Evolutionary conservation across 2,888 invertebrate genomes (phyloP).

Genomic region (Parnassius orleans): DNA sequence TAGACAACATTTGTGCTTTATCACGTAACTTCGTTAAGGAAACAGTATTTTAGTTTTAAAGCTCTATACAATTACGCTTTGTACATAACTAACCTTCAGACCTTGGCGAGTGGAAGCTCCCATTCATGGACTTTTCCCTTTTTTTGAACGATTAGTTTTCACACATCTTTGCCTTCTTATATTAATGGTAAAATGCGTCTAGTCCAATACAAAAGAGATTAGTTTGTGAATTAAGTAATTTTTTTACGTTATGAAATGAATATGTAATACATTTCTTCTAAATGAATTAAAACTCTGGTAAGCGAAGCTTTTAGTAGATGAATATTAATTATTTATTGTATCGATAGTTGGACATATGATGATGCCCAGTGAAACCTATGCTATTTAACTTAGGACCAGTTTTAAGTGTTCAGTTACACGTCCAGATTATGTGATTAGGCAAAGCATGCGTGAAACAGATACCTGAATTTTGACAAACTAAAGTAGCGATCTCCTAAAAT

Average conservation of each 20-base stretch:
- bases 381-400: constrained; percentile 66
- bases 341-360: constrained; percentile 50
- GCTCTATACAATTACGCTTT: constrained; percentile 53
- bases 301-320: constrained; percentile 52
- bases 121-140: constrained; percentile 46
- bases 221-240: constrained; percentile 65
- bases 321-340: constrained; percentile 42
- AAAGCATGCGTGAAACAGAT: constrained; percentile 73
- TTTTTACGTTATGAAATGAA: constrained; percentile 46
- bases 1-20: constrained; percentile 66
- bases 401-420: constrained; percentile 75
- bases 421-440: constrained; percentile 75
- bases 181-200: constrained; percentile 75
- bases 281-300: constrained; percentile 47
- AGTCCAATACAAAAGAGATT: constrained; percentile 80
- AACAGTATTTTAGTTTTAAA: constrained; percentile 75
- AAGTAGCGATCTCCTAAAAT: constrained; percentile 23
- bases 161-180: constrained; percentile 78
- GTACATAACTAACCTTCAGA: constrained; percentile 58
- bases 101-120: constrained; percentile 42
- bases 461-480: constrained; percentile 59
- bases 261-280: constrained; percentile 43
- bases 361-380: constrained; percentile 47
- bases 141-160: constrained; percentile 61
- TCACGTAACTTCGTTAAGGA: constrained; percentile 45